Evolutionary conservation across 2,888 invertebrate species (phyloP), one percentile per base, ranked within the genome.

Genomic region (Andrena fulva): DNA sequence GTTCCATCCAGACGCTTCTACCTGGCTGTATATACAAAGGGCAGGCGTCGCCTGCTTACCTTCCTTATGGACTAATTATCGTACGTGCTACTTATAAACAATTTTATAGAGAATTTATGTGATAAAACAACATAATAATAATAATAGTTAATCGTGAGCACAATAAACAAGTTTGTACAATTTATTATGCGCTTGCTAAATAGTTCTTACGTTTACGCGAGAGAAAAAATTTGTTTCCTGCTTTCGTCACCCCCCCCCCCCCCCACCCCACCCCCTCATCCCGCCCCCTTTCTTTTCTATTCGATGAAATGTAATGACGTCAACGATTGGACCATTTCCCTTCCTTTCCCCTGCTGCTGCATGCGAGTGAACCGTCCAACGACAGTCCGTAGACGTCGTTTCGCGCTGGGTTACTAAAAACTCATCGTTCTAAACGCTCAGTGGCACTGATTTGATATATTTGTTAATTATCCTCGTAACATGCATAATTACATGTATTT

Each of bases 161-260:
- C 90, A 87, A 92, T 93, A 92, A 93, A 92, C 91, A 92, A 92
- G 92, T 93, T 93, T 93, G 92, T 93, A 93, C 93, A 93, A 92
- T 92, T 92, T 92, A 92, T 93, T 93, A 93, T 92, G 93, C 93
- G 91, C 90, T 87, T 91, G 85, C 91, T 90, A 91, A 90, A 85
- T 91, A 89, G 82, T 91, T 33, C 90, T 90, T 91, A 91, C 50
- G 67, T 82, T 86, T 91, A 89, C 82, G 76, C 77, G 84, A 87
- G 83, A 86, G 76, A 87, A 82, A 89, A 90, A 42, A 42, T 42
- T 42, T 42, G 42, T 42, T 42, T 42, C 42, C 42, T 42, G 42
- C 42, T 42, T 42, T 83, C 54, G 27, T 24, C 50, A 64, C 20
- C 8, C 48, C 20, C 59, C 10, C 29, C 24, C 5, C 6, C 31